phyloP scores from a whole-genome alignment of 35 echinoderm and acorn worm species.

The Ptychodera flava region DNA sequence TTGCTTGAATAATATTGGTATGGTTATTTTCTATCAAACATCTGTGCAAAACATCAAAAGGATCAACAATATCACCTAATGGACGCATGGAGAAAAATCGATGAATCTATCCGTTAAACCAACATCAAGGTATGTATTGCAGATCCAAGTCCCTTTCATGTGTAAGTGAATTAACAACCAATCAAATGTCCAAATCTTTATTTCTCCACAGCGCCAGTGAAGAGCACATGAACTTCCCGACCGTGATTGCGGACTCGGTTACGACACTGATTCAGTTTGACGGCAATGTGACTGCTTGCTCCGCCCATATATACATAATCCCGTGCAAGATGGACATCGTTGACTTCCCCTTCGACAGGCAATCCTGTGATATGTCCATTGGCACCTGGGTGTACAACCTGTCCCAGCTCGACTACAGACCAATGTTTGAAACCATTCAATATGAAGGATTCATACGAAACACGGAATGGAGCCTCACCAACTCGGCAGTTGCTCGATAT shows the following conservation, averaged over 20 bases:
- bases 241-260: not conserved
- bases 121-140: too few relatives aligned
- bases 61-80: too few relatives aligned
- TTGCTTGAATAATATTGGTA: too few relatives aligned
- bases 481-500: conserved; percentile 24
- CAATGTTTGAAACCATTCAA: not conserved
- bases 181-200: too few relatives aligned
- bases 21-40: too few relatives aligned
- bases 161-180: too few relatives aligned
- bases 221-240: not conserved
- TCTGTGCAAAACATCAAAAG: too few relatives aligned
- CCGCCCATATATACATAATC: conserved; percentile 5
- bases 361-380: conserved; percentile 27
- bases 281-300: conserved; percentile 6
- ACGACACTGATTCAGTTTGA: not conserved
- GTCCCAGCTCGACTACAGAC: not conserved
- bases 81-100: too few relatives aligned
- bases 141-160: too few relatives aligned
- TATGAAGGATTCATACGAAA: conserved; percentile 10
- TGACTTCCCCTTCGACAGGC: conserved; percentile 27
- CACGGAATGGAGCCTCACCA: conserved; percentile 69
- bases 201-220: not conserved
- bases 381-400: conserved; percentile 20
- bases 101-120: too few relatives aligned
- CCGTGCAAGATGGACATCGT: conserved; percentile 18